A percentile compares a stretch with the other conserved stretches of the same genome.
Conservation (phyloP, 2,888 invertebrate species). For the Ichneumoninae sp. region DNA sequence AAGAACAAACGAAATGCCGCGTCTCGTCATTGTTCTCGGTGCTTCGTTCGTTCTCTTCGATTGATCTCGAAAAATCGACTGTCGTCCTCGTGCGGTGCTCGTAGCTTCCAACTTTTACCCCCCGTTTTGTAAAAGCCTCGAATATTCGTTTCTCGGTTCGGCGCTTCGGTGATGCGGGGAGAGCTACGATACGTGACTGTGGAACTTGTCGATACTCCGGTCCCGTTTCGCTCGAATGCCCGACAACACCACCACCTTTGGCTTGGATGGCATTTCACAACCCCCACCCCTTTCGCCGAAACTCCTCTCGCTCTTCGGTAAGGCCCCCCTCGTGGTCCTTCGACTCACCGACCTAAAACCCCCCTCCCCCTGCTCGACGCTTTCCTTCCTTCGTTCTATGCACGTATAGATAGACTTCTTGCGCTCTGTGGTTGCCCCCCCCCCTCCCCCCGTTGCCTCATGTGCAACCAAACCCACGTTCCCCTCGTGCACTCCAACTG, state of each 20-base stretch:
- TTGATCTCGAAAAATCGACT: conserved; percentile 32
- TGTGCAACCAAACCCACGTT: conserved; percentile 14
- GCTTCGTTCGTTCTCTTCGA: conserved; percentile 20
- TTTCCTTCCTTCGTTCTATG: conserved; percentile 18
- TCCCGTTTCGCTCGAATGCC: conserved; percentile 79
- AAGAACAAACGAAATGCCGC: conserved; percentile 35
- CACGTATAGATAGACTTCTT: not conserved
- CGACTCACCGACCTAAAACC: conserved; percentile 8
- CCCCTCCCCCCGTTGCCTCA: not conserved
- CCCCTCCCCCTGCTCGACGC: not conserved
- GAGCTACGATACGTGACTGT: conserved; percentile 75
- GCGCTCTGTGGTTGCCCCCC: conserved; percentile 4
- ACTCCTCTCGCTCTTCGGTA: conserved; percentile 73
- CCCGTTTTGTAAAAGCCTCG: conserved; percentile 6
- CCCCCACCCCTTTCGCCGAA: conserved; percentile 78
- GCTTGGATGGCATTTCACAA: conserved; percentile 79
- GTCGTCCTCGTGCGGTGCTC: not conserved
- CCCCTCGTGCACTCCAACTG: not conserved
- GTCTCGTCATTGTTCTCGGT: conserved; percentile 51
- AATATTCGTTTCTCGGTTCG: conserved; percentile 56
- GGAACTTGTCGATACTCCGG: conserved; percentile 73
- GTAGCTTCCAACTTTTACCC: not conserved
- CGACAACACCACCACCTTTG: conserved; percentile 77
- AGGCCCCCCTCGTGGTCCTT: conserved; percentile 38
- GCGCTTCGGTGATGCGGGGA: conserved; percentile 65